Base-by-base conservation (phyloP, 2,888 invertebrate genomes). In the Sinohyriopsis cumingii region DNA sequence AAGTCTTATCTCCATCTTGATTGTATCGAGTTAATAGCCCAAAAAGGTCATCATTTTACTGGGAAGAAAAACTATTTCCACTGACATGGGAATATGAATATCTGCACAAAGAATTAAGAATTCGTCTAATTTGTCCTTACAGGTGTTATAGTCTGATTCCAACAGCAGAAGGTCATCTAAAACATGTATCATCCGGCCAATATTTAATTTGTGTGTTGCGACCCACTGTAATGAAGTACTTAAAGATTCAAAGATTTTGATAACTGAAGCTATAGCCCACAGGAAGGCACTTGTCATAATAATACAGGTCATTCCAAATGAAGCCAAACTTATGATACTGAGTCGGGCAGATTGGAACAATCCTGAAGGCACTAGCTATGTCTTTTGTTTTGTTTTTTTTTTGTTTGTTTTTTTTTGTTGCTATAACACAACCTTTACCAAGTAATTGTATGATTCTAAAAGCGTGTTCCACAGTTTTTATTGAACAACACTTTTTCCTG, bases 141-240 rank as follows among this genome's bases (percentile, higher is more conserved):
- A 65, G 3, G 22, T 20, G 12, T 55, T 24, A 5, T 61, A 55
- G 53, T 45, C 55, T 19, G 19, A 45, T 22, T 61, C 66, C 19
- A 70, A 55, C 24, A 70, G 57, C 12, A 60, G 59, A 63, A 70
- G 66, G 22, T 66, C 70, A 25, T 70, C 70, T 33, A 70, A 59
- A 45, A 70, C 63, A 55, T 70, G 66, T 45, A 70, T 66, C 66
- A 66, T 54, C 15, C 7, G 63, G 22, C 20, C n/a, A 67, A 62
- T 65, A 22, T 64, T 63, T 4, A 65, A 28, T 24, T 65, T 65
- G 18, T 65, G 56, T 9, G 25, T 45, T 20, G 65, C 65, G 4
- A 65, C 57, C 65, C 65, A 65, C 33, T 65, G 33, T 45, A 65
- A 57, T 19, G 65, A 56, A 9, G 25, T 56, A 22, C 65, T 65